These are phyloP conservation scores for Wasmannia auropunctata DNA, from an alignment of 1,140 invertebrate genomes.

Conservation along the genomic window DNA sequence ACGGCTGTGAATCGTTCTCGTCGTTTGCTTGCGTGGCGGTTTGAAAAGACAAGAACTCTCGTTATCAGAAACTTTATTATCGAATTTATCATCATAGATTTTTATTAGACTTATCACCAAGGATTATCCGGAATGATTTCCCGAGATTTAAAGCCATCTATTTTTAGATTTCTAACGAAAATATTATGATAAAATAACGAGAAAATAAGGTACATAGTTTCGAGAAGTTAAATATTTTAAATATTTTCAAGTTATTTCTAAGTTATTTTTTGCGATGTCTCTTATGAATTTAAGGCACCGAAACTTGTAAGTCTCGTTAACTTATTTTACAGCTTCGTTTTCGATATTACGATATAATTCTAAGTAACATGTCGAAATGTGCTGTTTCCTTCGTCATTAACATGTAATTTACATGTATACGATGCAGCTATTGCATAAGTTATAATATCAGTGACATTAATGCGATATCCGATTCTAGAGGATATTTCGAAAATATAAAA, in stretches of 20 bases:
- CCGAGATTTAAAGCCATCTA: not conserved
- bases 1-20: not conserved
- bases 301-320: not conserved
- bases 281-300: not conserved
- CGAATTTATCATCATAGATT: not conserved
- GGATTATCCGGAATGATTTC: not conserved
- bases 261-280: not conserved
- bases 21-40: not conserved
- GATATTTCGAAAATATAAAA: too few species aligned
- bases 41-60: not conserved
- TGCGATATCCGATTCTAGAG: not conserved
- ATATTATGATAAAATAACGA: not conserved
- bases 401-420: not conserved
- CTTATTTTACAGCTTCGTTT: not conserved
- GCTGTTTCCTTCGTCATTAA: not conserved
- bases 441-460: not conserved
- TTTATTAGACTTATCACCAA: not conserved
- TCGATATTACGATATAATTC: not conserved
- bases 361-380: not conserved
- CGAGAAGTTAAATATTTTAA: not conserved
- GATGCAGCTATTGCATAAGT: not conserved
- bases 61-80: too few species aligned
- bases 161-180: not conserved
- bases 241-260: not conserved
- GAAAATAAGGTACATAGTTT: not conserved